Evolutionary conservation across 2,888 invertebrate species (phyloP).

Genomic region (Antitype chi): DNA sequence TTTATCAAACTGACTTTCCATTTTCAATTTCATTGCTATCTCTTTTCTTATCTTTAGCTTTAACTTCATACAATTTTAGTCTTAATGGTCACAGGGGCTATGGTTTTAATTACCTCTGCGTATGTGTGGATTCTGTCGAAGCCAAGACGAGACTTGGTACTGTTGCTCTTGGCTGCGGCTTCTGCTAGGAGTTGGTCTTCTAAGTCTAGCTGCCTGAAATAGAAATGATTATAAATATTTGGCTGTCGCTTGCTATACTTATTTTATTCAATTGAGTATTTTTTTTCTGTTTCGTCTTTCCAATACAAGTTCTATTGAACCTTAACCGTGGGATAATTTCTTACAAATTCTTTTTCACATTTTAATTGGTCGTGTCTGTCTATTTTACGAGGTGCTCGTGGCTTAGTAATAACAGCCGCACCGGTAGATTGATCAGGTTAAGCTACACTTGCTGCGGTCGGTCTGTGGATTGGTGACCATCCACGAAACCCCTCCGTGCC

Average conservation of each 20-base stretch:
- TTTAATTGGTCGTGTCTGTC: background rate
- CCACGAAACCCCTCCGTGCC: too few species aligned
- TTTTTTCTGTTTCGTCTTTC: background rate
- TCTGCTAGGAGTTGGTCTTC: slow-evolving; percentile 76
- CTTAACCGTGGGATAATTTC: background rate
- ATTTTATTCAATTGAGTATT: background rate
- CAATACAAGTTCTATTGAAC: background rate
- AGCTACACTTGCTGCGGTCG: too few species aligned
- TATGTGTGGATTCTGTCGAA: slow-evolving; percentile 77
- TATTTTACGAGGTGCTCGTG: too few species aligned
- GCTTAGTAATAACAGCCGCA: too few species aligned
- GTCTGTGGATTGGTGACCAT: too few species aligned
- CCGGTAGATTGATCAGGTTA: too few species aligned
- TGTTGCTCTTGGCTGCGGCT: slow-evolving; percentile 69
- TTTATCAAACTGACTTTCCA: background rate
- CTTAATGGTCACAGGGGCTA: background rate
- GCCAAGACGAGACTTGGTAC: slow-evolving; percentile 68
- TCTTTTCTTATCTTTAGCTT: background rate
- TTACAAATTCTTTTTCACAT: background rate
- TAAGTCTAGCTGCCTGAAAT: slow-evolving; percentile 72
- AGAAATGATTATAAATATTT: background rate
- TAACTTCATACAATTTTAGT: background rate
- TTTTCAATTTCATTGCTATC: background rate
- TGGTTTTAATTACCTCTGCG: slow-evolving; percentile 71
- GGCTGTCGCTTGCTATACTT: background rate